Base-by-base conservation (phyloP, 2,797 vertebrate genomes). In the Takifugu ocellatus region DNA sequence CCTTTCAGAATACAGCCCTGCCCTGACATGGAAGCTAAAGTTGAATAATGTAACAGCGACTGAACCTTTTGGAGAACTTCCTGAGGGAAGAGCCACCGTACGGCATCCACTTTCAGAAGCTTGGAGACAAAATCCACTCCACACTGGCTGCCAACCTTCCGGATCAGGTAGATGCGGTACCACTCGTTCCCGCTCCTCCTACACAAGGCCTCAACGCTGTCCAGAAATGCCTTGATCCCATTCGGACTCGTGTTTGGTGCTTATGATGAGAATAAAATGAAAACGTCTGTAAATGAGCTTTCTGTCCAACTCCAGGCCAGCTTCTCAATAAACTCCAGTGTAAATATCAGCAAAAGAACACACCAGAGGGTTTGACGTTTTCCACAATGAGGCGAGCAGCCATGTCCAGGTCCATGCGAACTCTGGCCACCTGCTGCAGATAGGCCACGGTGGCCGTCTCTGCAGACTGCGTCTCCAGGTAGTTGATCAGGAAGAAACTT, bases 111-210 rank as follows among this genome's bases (percentile, higher is more conserved):
- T 33, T 80, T 79, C 46, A 90, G 84, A 52, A 95, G 84, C 44
- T 83, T 90, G 86, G 93, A 91, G 56, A 93, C 91, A 51, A 91
- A 94, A 16, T 94, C 93, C 56, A 96, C 76, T 6, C 96, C 96
- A 0, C 78, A 57, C 33, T 87, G 92, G 72, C 86, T 91, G 53
- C 89, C 77, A 6, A 95, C 87, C 64, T 90, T 96, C 51, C 96
- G 89, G 45, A 96, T 84, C 61, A 98, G 86, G 84, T 95, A 99
- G 63, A 99, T 85, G 0, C 84, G 72, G 70, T 92, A 91, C 96
- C 97, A 99, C 82, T 93, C 85, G 0, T 97, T 96, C 9, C 49
- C 25, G 25, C 78, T 56, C 0, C 0, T 58, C 3, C 4, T 12
- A 24, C 93, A 96, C 69, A 99, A 79, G 6, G 2, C 5, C 56